phyloP scores from a whole-genome alignment of 2,888 invertebrate species.

The Leucophenga montana region DNA sequence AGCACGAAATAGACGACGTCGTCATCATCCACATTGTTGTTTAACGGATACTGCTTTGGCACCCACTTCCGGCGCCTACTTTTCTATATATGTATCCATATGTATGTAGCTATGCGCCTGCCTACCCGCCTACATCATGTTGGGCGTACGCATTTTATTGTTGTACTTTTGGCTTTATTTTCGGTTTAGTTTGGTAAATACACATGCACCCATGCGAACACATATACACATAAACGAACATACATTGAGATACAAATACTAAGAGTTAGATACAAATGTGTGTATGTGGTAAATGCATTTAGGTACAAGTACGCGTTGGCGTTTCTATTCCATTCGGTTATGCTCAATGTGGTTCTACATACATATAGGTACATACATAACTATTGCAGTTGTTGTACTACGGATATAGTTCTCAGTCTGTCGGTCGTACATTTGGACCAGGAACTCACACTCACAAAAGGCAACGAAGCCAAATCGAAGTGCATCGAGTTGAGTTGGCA shows the following conservation, averaged over 20 bases:
- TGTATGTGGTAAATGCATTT: background rate
- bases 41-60: too few relatives aligned
- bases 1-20: background rate
- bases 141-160: constrained; percentile 35
- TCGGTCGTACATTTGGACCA: background rate
- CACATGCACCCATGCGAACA: constrained; percentile 55
- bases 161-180: constrained; percentile 61
- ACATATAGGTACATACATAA: background rate
- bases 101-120: too few relatives aligned
- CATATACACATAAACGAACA: too few relatives aligned
- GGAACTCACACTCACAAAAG: background rate
- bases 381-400: background rate
- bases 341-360: constrained; percentile 5
- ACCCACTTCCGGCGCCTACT: too few relatives aligned
- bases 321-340: constrained; percentile 11
- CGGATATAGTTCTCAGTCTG: background rate
- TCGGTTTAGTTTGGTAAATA: constrained; percentile 65
- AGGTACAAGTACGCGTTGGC: background rate
- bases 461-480: background rate
- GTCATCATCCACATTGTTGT: constrained; percentile 10
- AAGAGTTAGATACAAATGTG: background rate
- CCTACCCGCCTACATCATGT: constrained; percentile 28
- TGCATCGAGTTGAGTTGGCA: background rate
- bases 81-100: too few relatives aligned
- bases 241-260: background rate